Percentiles rank a stretch among this genome's conserved stretches.
These are phyloP conservation scores for Brachionus angularis DNA, from an alignment of 1,140 invertebrate genomes.

Conservation along the genomic window DNA sequence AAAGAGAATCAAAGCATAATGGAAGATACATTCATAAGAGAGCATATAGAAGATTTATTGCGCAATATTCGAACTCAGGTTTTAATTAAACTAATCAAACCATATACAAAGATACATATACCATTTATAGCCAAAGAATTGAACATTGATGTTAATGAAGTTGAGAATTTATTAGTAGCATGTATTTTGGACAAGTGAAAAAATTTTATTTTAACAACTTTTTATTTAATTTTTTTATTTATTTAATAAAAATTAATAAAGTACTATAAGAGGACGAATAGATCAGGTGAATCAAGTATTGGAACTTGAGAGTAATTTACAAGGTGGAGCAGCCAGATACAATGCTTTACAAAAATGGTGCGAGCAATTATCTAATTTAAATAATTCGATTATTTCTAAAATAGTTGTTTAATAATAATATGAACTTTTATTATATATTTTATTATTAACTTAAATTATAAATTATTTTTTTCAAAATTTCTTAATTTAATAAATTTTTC, in stretches of 20 bases:
- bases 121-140: slow-evolving; percentile 95
- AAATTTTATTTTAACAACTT: neutral
- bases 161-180: slow-evolving; percentile 93
- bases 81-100: slow-evolving; percentile 91
- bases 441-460: no score
- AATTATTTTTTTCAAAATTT: no score
- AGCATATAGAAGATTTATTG: slow-evolving; percentile 96
- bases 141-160: slow-evolving; percentile 90
- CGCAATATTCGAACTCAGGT: slow-evolving; percentile 95
- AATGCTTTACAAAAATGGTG: slow-evolving; percentile 93
- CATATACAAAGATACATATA: slow-evolving; percentile 95
- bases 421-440: slow-evolving; percentile 13
- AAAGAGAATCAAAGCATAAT: slow-evolving; percentile 78
- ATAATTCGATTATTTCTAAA: slow-evolving; percentile 74
- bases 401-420: slow-evolving; percentile 52
- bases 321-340: slow-evolving; percentile 74
- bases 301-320: slow-evolving; percentile 68
- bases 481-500: no score
- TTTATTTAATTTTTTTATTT: slow-evolving; percentile 47
- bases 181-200: slow-evolving; percentile 83
- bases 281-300: slow-evolving; percentile 93
- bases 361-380: slow-evolving; percentile 77
- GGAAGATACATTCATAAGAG: slow-evolving; percentile 98
- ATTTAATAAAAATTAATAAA: no score
- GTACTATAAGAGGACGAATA: slow-evolving; percentile 90